phyloP scores from a whole-genome alignment of 2,113 vertebrate genomes.

The Chaetodon auriga region DNA sequence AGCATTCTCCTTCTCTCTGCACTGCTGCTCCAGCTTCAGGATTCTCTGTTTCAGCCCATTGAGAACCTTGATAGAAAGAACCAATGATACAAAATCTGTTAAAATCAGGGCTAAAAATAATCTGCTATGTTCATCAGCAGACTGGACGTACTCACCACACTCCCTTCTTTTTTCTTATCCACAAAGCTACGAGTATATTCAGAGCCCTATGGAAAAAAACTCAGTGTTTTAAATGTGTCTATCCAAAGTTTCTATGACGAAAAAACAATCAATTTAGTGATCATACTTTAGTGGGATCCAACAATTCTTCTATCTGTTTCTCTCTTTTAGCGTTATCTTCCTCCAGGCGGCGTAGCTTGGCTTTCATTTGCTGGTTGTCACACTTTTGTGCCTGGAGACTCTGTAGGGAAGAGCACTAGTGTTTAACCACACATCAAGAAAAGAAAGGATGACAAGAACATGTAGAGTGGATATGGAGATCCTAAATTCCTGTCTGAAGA shows the following conservation, averaged over 20 bases:
- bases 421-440: not conserved
- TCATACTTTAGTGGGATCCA: slow-evolving; percentile 88
- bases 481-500: not conserved
- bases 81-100: slow-evolving; percentile 21
- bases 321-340: slow-evolving; percentile 92
- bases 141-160: slow-evolving; percentile 85
- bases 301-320: slow-evolving; percentile 92
- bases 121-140: not conserved
- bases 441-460: not conserved
- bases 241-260: not conserved
- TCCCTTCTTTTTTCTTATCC: slow-evolving; percentile 86
- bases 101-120: not conserved
- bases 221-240: not conserved
- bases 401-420: slow-evolving; percentile 69
- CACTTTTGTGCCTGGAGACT: slow-evolving; percentile 89
- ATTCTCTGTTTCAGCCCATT: slow-evolving; percentile 92
- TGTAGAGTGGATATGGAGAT: not conserved
- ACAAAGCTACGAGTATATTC: slow-evolving; percentile 88
- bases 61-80: slow-evolving; percentile 83
- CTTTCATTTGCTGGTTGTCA: slow-evolving; percentile 89
- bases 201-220: slow-evolving; percentile 80
- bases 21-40: slow-evolving; percentile 92
- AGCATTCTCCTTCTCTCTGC: slow-evolving; percentile 90
- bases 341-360: slow-evolving; percentile 90
- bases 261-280: not conserved